Percentiles rank a stretch among this genome's conserved stretches.
Evolutionary conservation across 1,140 invertebrate species (phyloP).

Genomic region (Calliopsis andreniformis): DNA sequence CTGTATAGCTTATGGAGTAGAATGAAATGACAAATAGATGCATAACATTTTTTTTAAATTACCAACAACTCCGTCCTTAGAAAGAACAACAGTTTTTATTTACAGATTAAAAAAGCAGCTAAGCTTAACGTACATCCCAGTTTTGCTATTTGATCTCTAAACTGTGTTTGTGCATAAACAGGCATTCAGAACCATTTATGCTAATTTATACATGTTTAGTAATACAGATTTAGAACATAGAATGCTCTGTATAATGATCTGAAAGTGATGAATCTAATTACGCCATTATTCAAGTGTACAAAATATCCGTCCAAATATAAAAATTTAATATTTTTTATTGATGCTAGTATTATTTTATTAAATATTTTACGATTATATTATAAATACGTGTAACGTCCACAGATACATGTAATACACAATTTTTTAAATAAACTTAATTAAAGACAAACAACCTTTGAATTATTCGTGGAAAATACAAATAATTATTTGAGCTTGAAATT

Average conservation of each 20-base stretch:
- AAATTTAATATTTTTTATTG: background rate
- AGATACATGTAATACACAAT: background rate
- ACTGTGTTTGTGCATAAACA: no score
- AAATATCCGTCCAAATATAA: conserved; percentile 19
- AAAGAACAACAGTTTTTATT: conserved; percentile 6
- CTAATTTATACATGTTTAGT: no score
- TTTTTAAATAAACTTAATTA: conserved; percentile 29
- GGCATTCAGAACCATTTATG: no score
- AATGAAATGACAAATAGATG: conserved; percentile 43
- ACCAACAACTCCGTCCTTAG: conserved; percentile 6
- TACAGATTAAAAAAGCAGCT: conserved; percentile 10
- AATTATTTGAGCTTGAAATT: background rate
- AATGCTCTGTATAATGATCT: background rate
- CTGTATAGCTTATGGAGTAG: conserved; percentile 16
- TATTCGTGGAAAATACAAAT: background rate
- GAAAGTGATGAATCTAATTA: background rate
- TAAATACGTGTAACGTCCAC: background rate
- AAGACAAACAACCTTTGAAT: background rate
- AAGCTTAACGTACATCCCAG: background rate
- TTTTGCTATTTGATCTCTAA: no score
- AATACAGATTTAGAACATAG: background rate
- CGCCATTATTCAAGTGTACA: no score
- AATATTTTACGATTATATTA: conserved; percentile 31
- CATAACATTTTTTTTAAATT: background rate
- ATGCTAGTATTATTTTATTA: background rate